Percentiles rank a stretch among this genome's conserved stretches.
Evolutionary conservation across 2,797 vertebrate genomes (phyloP).

Genomic region (Chelonia mydas): DNA sequence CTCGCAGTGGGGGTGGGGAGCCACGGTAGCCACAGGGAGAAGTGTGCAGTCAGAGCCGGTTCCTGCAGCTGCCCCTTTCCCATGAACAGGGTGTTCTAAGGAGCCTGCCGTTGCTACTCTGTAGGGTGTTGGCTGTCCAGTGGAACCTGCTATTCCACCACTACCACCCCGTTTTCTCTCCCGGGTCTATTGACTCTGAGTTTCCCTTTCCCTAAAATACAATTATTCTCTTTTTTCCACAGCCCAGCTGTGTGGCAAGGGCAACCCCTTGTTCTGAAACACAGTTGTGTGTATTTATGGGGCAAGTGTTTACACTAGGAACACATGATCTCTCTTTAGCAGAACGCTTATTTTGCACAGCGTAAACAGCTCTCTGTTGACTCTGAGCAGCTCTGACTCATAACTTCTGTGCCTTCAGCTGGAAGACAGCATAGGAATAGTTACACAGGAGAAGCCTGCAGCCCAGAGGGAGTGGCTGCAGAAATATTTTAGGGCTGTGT

Average conservation of each 20-base stretch:
- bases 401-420: neutral
- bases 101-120: neutral
- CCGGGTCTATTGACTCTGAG: neutral
- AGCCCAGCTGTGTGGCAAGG: neutral
- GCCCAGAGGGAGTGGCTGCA: conserved; percentile 74
- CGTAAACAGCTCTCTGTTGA: neutral
- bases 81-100: neutral
- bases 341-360: neutral
- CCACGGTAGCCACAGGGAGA: neutral
- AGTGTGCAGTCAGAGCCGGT: neutral
- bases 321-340: neutral
- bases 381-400: conserved; percentile 75
- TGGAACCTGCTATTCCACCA: neutral
- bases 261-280: too few species aligned
- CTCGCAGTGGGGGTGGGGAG: neutral
- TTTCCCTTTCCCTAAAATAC: neutral
- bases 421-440: conserved; percentile 74
- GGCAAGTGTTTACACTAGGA: neutral
- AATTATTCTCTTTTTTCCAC: neutral
- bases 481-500: conserved; percentile 79
- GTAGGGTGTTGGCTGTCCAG: neutral
- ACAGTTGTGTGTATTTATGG: neutral
- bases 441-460: conserved; percentile 55
- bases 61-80: too few species aligned
- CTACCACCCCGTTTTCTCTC: neutral